phyloP scores from a whole-genome alignment of 2,113 vertebrate genomes.

The Ifrita kowaldi region DNA sequence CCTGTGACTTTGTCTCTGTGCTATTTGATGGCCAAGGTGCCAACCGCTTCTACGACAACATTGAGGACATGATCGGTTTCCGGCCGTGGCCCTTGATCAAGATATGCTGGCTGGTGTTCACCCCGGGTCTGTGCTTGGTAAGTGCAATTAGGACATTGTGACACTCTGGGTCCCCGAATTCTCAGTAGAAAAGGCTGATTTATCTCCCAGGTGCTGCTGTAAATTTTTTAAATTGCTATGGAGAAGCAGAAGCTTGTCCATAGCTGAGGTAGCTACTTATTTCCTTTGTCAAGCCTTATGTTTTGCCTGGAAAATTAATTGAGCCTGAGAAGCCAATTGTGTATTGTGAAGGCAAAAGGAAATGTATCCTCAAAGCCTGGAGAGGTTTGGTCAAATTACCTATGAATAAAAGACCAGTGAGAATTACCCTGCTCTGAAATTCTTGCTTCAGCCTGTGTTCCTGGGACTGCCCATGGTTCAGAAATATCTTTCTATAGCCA shows the following conservation, averaged over 20 bases:
- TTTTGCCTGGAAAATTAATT: background rate
- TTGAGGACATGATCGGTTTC: conserved; percentile 96
- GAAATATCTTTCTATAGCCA: background rate
- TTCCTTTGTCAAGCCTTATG: background rate
- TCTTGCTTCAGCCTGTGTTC: background rate
- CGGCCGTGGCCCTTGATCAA: conserved; percentile 83
- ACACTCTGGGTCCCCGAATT: background rate
- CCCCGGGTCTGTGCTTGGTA: conserved; percentile 88
- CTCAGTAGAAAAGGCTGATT: background rate
- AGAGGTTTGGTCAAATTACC: background rate
- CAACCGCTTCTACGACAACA: conserved; percentile 86
- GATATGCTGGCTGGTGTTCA: conserved; percentile 87
- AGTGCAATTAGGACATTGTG: background rate
- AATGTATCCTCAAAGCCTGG: background rate
- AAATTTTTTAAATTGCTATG: background rate
- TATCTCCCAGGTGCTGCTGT: background rate
- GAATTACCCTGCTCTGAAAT: background rate
- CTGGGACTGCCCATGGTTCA: background rate
- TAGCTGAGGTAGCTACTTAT: background rate
- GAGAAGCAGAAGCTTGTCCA: background rate
- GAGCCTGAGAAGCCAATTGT: background rate
- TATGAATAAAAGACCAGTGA: background rate
- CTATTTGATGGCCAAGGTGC: conserved; percentile 72
- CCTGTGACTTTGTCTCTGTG: background rate
- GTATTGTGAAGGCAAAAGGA: background rate